Conservation (phyloP, 2,797 vertebrate species). For the Psittacula derbiana region DNA sequence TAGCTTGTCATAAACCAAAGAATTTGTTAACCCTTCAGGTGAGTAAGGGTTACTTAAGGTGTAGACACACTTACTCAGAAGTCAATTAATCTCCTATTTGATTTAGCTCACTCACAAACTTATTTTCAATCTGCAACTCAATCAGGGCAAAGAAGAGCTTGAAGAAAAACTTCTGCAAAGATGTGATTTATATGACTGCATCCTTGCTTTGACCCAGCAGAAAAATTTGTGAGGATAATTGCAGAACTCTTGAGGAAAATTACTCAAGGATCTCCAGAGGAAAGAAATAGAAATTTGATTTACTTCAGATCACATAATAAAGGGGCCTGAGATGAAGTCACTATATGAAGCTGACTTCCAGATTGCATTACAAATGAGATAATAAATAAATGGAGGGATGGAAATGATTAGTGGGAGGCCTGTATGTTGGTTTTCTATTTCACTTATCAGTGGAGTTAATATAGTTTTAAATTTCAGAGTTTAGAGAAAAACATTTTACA, state of each 20-base stretch:
- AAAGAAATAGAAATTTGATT: slow-evolving; percentile 40
- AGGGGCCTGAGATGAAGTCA: slow-evolving; percentile 39
- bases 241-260: slow-evolving; percentile 9
- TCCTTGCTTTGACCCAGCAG: slow-evolving; percentile 5
- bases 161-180: neutral
- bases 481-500: neutral
- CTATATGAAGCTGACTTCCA: slow-evolving; percentile 1
- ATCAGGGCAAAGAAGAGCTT: neutral
- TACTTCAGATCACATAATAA: slow-evolving; percentile 8
- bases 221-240: neutral
- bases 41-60: neutral
- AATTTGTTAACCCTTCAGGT: neutral
- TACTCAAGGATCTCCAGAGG: slow-evolving; percentile 24
- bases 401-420: slow-evolving; percentile 4
- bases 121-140: neutral
- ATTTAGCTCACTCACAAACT: neutral
- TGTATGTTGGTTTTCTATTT: neutral
- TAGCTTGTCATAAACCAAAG: neutral
- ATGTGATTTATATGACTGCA: neutral
- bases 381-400: slow-evolving; percentile 36
- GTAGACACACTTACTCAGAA: neutral
- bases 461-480: neutral
- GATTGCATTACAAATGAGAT: slow-evolving; percentile 16
- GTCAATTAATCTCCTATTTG: neutral
- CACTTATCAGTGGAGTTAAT: neutral